Evolutionary conservation across 1,140 invertebrate species (phyloP).

Genomic region (Drosophila fuyamai): DNA sequence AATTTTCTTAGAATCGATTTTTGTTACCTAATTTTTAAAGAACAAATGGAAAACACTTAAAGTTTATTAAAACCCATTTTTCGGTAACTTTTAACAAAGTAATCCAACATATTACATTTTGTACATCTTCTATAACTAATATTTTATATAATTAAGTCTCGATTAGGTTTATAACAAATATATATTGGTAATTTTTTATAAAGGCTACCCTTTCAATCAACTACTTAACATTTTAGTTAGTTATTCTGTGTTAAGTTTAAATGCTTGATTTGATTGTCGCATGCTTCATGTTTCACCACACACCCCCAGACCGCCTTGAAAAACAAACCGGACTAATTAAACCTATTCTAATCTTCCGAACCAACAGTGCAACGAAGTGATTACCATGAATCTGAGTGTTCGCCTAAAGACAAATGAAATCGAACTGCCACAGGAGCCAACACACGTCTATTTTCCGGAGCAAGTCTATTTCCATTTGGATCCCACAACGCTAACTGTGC

Average conservation of each 20-base stretch:
- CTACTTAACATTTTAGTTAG: constrained; percentile 1
- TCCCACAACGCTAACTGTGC: constrained; percentile 59
- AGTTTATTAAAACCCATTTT: too few species aligned
- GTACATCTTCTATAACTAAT: too few species aligned
- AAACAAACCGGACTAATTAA: constrained; percentile 7
- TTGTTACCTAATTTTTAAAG: too few species aligned
- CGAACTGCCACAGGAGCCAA: constrained; percentile 84
- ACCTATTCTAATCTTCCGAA: background rate
- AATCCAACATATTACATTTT: too few species aligned
- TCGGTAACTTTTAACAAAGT: too few species aligned
- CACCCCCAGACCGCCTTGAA: background rate
- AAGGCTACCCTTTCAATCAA: too few species aligned
- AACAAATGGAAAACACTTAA: too few species aligned
- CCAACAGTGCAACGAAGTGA: constrained; percentile 80
- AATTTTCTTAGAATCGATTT: too few species aligned
- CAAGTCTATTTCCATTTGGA: constrained; percentile 79
- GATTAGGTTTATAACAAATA: background rate
- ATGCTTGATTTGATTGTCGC: constrained; percentile 50
- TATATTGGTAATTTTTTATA: background rate
- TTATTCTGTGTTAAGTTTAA: constrained; percentile 51
- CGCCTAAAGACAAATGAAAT: constrained; percentile 86
- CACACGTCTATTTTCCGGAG: constrained; percentile 78
- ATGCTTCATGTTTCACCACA: constrained; percentile 58
- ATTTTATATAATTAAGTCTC: too few species aligned
- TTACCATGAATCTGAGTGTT: constrained; percentile 86